These are phyloP conservation scores for Protosalanx chinensis DNA, from an alignment of 2,797 vertebrate species.

Conservation along the genomic window DNA sequence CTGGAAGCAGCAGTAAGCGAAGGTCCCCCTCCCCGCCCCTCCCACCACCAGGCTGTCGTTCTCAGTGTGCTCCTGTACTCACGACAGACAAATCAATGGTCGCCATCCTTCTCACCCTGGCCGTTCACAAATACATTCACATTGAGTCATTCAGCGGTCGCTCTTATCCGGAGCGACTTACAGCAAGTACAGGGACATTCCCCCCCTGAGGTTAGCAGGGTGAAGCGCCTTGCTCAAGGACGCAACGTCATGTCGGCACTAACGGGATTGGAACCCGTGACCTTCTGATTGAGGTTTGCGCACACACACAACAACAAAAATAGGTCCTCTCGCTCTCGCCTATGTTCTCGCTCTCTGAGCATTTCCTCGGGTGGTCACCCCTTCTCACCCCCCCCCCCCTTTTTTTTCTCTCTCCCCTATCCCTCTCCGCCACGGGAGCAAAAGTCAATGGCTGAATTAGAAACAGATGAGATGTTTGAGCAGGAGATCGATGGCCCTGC, in stretches of 20 bases:
- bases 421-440: slow-evolving; percentile 25
- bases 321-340: too few species aligned
- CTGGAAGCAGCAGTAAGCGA: neutral
- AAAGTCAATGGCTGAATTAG: slow-evolving; percentile 39
- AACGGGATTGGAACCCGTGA: too few species aligned
- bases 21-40: neutral
- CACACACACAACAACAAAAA: too few species aligned
- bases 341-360: too few species aligned
- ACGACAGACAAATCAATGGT: slow-evolving; percentile 5
- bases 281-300: too few species aligned
- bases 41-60: neutral
- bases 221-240: too few species aligned
- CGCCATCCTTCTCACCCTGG: neutral
- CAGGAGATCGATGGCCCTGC: slow-evolving; percentile 35
- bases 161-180: too few species aligned
- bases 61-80: neutral
- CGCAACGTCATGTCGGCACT: too few species aligned
- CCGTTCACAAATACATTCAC: neutral
- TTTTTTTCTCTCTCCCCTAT: neutral
- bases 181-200: too few species aligned
- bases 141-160: neutral
- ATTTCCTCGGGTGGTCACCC: neutral
- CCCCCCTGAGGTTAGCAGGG: too few species aligned
- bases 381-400: neutral
- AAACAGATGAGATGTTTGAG: slow-evolving; percentile 42